A percentile compares a stretch with the other conserved stretches of the same genome.
These are phyloP conservation scores for Neodiprion lecontei DNA, from an alignment of 1,140 invertebrate species.

Conservation along the genomic window DNA sequence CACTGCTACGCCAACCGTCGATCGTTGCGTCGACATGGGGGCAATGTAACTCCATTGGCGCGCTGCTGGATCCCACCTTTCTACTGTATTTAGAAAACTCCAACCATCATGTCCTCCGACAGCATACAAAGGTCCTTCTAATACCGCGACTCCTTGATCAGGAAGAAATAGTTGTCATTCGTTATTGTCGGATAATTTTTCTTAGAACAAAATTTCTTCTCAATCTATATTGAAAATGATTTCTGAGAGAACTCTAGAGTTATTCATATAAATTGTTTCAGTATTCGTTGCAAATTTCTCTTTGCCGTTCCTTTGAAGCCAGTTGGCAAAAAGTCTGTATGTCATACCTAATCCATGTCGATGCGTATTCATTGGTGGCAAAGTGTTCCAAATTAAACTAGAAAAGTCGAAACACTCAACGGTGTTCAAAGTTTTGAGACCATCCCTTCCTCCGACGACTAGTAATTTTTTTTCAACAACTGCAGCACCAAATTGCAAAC, in stretches of 20 bases:
- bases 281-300: too few relatives aligned
- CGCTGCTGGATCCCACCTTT: constrained; percentile 88
- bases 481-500: constrained; percentile 90
- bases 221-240: background rate
- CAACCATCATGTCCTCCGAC: constrained; percentile 95
- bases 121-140: constrained; percentile 89
- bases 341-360: constrained; percentile 78
- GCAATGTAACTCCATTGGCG: constrained; percentile 88
- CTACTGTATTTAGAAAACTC: constrained; percentile 93
- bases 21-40: constrained; percentile 84
- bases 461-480: constrained; percentile 85
- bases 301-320: background rate
- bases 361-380: constrained; percentile 91
- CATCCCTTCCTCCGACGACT: constrained; percentile 88
- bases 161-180: background rate
- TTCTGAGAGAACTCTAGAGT: background rate
- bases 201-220: constrained; percentile 1
- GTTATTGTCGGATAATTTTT: constrained; percentile 8
- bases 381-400: constrained; percentile 77
- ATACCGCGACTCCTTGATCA: constrained; percentile 79
- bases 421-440: constrained; percentile 90
- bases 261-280: too few relatives aligned
- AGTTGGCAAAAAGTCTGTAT: background rate
- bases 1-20: constrained; percentile 89
- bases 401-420: constrained; percentile 86